Conservation (phyloP, 1,140 invertebrate species). For the Eueides isabella region DNA sequence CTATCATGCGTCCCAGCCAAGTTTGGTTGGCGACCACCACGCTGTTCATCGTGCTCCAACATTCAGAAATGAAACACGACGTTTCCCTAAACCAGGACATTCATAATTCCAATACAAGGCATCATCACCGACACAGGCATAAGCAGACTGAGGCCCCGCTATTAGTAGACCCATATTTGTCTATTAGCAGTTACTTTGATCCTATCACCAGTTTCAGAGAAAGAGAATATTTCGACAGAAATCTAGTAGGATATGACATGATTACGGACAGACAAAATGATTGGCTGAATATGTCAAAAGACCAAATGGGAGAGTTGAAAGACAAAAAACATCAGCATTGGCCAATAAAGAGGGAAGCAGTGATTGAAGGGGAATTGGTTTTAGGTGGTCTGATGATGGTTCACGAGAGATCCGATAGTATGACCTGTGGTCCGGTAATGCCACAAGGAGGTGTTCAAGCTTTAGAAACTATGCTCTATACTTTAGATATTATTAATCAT, state of each 20-base stretch:
- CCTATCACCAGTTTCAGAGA: conserved; percentile 46
- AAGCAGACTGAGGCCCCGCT: conserved; percentile 49
- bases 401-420: conserved; percentile 53
- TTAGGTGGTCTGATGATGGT: conserved; percentile 95
- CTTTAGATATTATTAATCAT: conserved; percentile 92
- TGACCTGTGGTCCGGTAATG: conserved; percentile 92
- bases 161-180: conserved; percentile 17
- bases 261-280: conserved; percentile 47
- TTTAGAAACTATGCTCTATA: conserved; percentile 96
- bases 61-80: conserved; percentile 58
- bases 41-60: conserved; percentile 52
- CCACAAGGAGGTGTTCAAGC: conserved; percentile 96
- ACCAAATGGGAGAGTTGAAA: conserved; percentile 65
- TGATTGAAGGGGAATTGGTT: conserved; percentile 92
- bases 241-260: conserved; percentile 40
- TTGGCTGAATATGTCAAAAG: conserved; percentile 63
- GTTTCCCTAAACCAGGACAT: conserved; percentile 39
- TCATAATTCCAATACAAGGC: conserved; percentile 48
- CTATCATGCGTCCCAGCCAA: conserved; percentile 62
- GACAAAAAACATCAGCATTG: conserved; percentile 83
- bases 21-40: conserved; percentile 60
- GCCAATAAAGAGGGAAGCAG: conserved; percentile 93
- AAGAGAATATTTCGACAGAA: conserved; percentile 42
- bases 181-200: conserved; percentile 37
- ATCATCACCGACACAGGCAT: conserved; percentile 70